A percentile compares a stretch with the other conserved stretches of the same genome.
phyloP scores from a whole-genome alignment of 1,140 invertebrate species.

The Drosophila grimshawi region DNA sequence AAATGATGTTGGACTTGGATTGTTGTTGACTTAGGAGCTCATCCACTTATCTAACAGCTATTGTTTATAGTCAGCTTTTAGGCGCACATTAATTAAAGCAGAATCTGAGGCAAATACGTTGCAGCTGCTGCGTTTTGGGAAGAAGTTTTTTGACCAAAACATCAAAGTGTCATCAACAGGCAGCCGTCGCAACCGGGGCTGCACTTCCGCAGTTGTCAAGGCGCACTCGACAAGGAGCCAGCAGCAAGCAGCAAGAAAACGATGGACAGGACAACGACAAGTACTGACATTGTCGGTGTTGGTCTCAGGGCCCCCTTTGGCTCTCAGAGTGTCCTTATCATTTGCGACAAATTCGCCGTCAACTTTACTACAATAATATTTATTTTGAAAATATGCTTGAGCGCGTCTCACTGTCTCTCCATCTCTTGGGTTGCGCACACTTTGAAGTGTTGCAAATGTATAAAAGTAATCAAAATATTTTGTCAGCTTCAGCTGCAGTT shows the following conservation, averaged over 20 bases:
- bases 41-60: constrained; percentile 1
- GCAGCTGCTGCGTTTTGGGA: constrained; percentile 17
- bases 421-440: constrained; percentile 25
- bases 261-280: constrained; percentile 22
- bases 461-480: constrained; percentile 81
- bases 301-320: not conserved
- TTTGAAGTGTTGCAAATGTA: constrained; percentile 68
- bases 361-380: constrained; percentile 78
- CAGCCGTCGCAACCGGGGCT: constrained; percentile 19
- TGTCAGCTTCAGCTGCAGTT: constrained; percentile 66
- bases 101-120: constrained; percentile 8
- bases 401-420: constrained; percentile 7
- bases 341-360: constrained; percentile 64
- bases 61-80: constrained; percentile 48
- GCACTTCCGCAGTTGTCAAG: constrained; percentile 42
- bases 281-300: constrained; percentile 22
- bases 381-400: constrained; percentile 73
- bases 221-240: constrained; percentile 5
- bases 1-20: constrained; percentile 20
- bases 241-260: not conserved
- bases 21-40: constrained; percentile 40
- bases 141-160: constrained; percentile 38
- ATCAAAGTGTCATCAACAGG: constrained; percentile 76
- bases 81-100: constrained; percentile 46
- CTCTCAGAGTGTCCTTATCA: constrained; percentile 56